Base-by-base conservation (phyloP, 2,113 vertebrate species). In the Aplodontia rufa region DNA sequence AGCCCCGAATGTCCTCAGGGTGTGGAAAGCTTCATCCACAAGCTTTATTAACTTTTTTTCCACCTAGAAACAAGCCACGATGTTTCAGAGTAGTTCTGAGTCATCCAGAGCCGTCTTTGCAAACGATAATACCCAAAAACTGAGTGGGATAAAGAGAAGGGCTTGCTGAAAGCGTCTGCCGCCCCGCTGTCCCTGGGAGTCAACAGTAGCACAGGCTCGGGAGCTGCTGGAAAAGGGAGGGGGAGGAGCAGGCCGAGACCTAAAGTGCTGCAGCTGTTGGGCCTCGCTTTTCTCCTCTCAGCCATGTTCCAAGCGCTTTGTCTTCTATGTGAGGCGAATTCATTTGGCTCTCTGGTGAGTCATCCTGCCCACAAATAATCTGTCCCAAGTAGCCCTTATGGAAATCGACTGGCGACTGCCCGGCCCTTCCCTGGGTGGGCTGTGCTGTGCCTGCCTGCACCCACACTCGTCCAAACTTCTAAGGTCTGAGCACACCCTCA, bases 311-410 rank as follows among this genome's bases (percentile, higher is more conserved):
- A 79, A 90, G 91, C 78, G 69, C 87, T 98, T 98, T 98, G 97
- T 98, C 96, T 97, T 94, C 97, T 97, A 24, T 22, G 95, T 97
- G 69, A 90, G 94, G 83, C 6, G 47, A 93, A 93, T 97, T 96
- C 92, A 94, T 85, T 92, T 98, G 88, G 94, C 84, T 91, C 51
- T 95, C 80, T 81, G 84, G 0, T 98, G 98, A 98, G 93, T 98
- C 98, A 97, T 93, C 94, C 97, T 98, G 94, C 97, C 96, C 98
- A 93, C 96, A 96, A 74, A 94, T 87, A 88, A 62, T 92, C 19
- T 95, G 95, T 97, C 97, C 96, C 75, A 94, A 97, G 91, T 93
- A 97, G 92, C 94, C 96, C 96, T 95, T 97, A 87, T 96, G 22
- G 97, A 98, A 98, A 97, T 55, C 97, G 90, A 94, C 1, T 97